Percentiles rank a stretch among this genome's conserved stretches.
These are phyloP conservation scores for Dicranocentrus wangi DNA, from an alignment of 2,888 invertebrate genomes.

Conservation along the genomic window DNA sequence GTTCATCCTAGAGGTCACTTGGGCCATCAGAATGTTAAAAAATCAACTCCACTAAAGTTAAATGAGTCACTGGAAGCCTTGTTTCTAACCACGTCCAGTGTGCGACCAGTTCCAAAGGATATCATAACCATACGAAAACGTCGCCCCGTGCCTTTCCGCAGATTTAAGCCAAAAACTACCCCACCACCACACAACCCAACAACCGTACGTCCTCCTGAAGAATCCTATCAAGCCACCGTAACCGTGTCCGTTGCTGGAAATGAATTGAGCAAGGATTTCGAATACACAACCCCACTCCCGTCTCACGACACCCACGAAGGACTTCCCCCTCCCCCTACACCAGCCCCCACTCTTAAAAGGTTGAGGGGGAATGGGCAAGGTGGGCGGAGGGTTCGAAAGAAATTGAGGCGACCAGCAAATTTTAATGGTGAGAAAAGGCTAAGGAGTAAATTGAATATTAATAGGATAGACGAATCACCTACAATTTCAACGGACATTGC, in stretches of 20 bases:
- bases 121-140: slow-evolving; percentile 32
- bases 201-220: neutral
- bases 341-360: too few relatives aligned
- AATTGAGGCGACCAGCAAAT: slow-evolving; percentile 12
- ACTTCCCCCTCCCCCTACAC: too few relatives aligned
- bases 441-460: neutral
- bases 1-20: slow-evolving; percentile 52
- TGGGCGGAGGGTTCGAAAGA: too few relatives aligned
- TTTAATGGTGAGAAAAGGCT: too few relatives aligned
- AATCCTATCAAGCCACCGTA: neutral
- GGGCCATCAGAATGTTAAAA: slow-evolving; percentile 40
- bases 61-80: slow-evolving; percentile 6
- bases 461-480: too few relatives aligned
- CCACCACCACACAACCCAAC: too few relatives aligned
- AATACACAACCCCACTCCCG: neutral
- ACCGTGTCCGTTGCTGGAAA: neutral
- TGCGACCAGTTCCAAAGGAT: slow-evolving; percentile 45
- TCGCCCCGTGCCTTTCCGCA: slow-evolving; percentile 4
- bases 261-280: neutral
- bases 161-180: neutral
- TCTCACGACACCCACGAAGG: too few relatives aligned
- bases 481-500: too few relatives aligned
- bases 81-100: slow-evolving; percentile 37
- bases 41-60: neutral
- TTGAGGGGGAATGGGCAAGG: too few relatives aligned